Base-by-base conservation (phyloP, 2,888 invertebrate genomes). In the Biston betularia region DNA sequence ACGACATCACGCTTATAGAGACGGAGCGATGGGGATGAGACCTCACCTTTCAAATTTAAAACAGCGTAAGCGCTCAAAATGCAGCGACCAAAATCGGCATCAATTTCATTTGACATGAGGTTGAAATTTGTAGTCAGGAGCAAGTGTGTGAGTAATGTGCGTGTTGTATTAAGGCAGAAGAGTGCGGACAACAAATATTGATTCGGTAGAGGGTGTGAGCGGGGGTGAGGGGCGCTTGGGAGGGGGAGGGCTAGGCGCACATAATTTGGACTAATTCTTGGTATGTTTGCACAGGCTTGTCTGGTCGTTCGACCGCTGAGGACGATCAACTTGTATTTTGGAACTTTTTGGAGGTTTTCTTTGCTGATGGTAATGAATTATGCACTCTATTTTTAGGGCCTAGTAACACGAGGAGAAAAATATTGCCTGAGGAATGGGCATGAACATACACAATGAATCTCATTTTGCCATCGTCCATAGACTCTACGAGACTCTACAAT, bases 151-250 rank as follows among this genome's bases (percentile, higher is more conserved):
- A 86, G 88, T 82, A 88, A 88, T 89, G 89, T 93, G 93, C 93
- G 93, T 93, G 92, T 89, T 88, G 86, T 92, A 92, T 89, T 89
- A 92, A 89, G 92, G 89, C 89, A 93, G 93, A 93, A 93, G 93
- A 93, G 93, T 92, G 85, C 93, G 91, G 92, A 94, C 93, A 89
- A 93, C 94, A 94, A 94, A 94, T 94, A 94, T 94, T 94, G 94
- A 94, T 94, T 94, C 92, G 92, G 85, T 79, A 82, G 80, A 84
- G 85, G 88, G 88, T 85, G 84, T 75, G 69, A 70, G 77, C 75
- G 81, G 81, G 78, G 71, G 72, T 69, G 63, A 57, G 77, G 83
- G 79, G 79, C 72, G 71, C 75, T 71, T 78, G 73, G 64, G 71
- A 65, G 72, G 77, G 75, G 68, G 75, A 68, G 78, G 74, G 82